Percentiles rank a stretch among this genome's conserved stretches.
These are phyloP conservation scores for Coptodon bakossiorum DNA, from an alignment of 2,113 vertebrate genomes.

Conservation along the genomic window DNA sequence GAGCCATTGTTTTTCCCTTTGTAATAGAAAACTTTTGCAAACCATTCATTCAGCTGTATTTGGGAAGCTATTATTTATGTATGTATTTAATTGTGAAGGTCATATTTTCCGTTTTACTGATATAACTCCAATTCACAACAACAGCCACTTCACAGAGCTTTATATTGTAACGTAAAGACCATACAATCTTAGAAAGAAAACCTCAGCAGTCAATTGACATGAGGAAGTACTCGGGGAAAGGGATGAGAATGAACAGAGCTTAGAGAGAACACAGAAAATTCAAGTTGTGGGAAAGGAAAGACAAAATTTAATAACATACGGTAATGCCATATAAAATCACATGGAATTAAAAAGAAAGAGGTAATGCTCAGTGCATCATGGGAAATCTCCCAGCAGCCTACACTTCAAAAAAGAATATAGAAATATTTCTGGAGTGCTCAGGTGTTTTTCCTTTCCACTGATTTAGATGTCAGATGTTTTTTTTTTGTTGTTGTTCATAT, in stretches of 20 bases:
- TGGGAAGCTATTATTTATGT: neutral
- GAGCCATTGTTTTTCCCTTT: neutral
- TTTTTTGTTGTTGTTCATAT: too few species aligned
- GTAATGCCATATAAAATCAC: neutral
- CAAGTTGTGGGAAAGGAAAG: neutral
- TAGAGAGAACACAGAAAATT: neutral
- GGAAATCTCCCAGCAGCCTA: neutral
- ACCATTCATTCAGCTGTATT: too few species aligned
- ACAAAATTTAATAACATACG: neutral
- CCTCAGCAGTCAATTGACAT: neutral
- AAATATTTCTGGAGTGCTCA: too few species aligned
- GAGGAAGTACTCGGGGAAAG: neutral
- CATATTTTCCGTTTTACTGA: neutral
- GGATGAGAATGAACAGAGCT: neutral
- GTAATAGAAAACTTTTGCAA: neutral
- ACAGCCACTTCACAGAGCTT: neutral
- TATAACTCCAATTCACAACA: neutral
- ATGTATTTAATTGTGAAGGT: neutral
- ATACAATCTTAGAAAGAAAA: neutral
- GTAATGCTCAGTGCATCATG: neutral
- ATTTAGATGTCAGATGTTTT: too few species aligned
- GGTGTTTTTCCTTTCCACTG: too few species aligned
- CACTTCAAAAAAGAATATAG: too few species aligned
- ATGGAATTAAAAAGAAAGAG: too few species aligned
- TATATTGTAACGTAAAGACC: neutral